Base-by-base conservation (phyloP, 1,140 invertebrate species). In the Mya arenaria region DNA sequence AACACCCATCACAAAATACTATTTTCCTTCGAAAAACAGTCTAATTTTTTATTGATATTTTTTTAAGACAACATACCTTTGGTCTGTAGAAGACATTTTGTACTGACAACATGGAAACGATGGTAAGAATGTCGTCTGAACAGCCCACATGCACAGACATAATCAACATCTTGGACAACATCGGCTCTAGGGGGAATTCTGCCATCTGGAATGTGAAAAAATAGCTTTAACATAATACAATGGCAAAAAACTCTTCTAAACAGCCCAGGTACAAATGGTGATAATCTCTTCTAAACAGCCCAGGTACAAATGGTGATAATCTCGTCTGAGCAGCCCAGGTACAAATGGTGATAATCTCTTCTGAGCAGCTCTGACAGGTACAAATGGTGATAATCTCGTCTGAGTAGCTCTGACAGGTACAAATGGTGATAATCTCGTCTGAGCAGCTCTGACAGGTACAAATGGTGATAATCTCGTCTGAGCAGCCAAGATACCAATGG, bases 141-240 rank as follows among this genome's bases (percentile, higher is more conserved):
- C 99, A 99, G 84, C 97, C 96, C n/a, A 99, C 93, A 37, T 99
- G 97, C 0, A 99, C 99, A 0, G 98, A 99, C 98, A 99, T 99
- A 56, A 99, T 99, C 0, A 99, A 94, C 95, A 99, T 98, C 94
- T 99, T 99, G 0, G 98, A 98, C n/a, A 99, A 94, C 93, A 98
- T 98, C 0, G 99, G 99, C 89, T 99, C 99, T 56, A 99, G 92
- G 0, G 99, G 99, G 92, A 99, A 99, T 93, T 99, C 99, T 0
- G 99, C 99, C 99, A 99, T 99, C 95, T 97, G 92, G 56, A 74
- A 37, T 48, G 19, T 48, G 19, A 48, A 48, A 19, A n/a, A n/a
- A n/a, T 41, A 36, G 71, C 6, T 23, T 41, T 28, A n/a, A 23
- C 25, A 13, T 30, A 23, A n/a, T 82, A 77, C 4, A 4, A 72